phyloP scores from a whole-genome alignment of 2,888 invertebrate species.

The Tetranychus truncatus region DNA sequence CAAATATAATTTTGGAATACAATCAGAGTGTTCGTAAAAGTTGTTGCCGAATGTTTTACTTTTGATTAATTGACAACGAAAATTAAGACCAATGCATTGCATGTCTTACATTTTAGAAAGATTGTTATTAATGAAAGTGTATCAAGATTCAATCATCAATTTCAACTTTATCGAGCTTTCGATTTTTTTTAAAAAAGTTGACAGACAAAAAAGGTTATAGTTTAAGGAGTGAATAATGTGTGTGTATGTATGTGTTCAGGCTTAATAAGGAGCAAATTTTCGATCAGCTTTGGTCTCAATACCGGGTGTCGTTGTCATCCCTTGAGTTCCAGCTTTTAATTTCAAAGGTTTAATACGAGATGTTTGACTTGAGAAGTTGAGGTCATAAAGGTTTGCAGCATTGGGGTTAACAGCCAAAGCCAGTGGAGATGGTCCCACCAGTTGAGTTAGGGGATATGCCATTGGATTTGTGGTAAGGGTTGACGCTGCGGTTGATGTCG shows the following conservation, averaged over 20 bases:
- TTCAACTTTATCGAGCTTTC: no score
- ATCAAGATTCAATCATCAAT: no score
- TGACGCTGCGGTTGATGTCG: slow-evolving; percentile 14
- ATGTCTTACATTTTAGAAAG: no score
- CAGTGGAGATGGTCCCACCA: slow-evolving; percentile 16
- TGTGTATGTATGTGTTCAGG: neutral
- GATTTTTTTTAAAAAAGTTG: no score
- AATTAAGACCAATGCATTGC: no score
- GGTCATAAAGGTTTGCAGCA: slow-evolving; percentile 15
- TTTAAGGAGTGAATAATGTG: slow-evolving; percentile 1
- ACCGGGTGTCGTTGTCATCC: slow-evolving; percentile 15
- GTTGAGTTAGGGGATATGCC: slow-evolving; percentile 20
- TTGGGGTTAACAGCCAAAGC: slow-evolving; percentile 17
- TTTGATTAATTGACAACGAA: no score
- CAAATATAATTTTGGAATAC: no score
- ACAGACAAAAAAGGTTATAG: neutral
- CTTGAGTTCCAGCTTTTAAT: slow-evolving; percentile 12
- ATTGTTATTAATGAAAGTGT: no score
- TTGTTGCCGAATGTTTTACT: no score
- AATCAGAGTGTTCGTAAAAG: no score
- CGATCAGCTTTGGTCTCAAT: slow-evolving; percentile 20
- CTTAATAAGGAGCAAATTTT: slow-evolving; percentile 19
- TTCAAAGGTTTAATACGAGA: slow-evolving; percentile 17
- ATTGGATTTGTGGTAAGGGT: slow-evolving; percentile 19
- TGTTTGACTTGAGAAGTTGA: slow-evolving; percentile 19